Base-by-base conservation (phyloP, 2,888 invertebrate species). In the Ophion costatus region DNA sequence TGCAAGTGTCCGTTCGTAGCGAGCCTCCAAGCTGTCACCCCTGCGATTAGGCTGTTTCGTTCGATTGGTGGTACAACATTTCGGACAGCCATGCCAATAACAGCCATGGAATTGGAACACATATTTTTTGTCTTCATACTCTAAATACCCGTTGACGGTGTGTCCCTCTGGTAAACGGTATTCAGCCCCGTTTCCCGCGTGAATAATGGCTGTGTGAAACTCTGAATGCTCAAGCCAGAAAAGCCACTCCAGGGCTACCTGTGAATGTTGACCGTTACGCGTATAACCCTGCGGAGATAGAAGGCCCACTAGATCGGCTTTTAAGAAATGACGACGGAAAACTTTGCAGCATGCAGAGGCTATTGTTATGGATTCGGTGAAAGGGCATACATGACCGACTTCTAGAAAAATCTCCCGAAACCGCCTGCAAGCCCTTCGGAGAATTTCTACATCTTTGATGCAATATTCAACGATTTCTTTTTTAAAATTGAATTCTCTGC, bases 331-430 rank as follows among this genome's bases (percentile, higher is more conserved):
- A 10, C 64, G 51, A 17, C 83, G 57, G 61, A 61, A 84, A 67
- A 80, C 51, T 20, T 71, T 51, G 6, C 61, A 80, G 33, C 82
- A 86, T 0, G 80, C 70, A 0, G 82, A 84, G 1, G 79, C 82
- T 9, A 84, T 80, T 66, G 63, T 86, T 0, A 77, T 79, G 10
- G 88, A 83, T 73, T 91, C 89, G 0, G 78, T 71, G 76, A 92
- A 91, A 0, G 90, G 90, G 29, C 88, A 88, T 5, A n/a, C n/a
- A n/a, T n/a, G n/a, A n/a, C n/a, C n/a, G n/a, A n/a, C n/a, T n/a
- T n/a, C n/a, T n/a, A n/a, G n/a, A n/a, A n/a, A n/a, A n/a, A n/a
- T n/a, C n/a, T n/a, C n/a, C n/a, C n/a, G n/a, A n/a, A n/a, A n/a
- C n/a, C n/a, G n/a, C n/a, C n/a, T n/a, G n/a, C n/a, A n/a, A n/a